Percentiles rank a stretch among this genome's conserved stretches.
Conservation (phyloP, 2,113 vertebrate genomes). For the Spea bombifrons region DNA sequence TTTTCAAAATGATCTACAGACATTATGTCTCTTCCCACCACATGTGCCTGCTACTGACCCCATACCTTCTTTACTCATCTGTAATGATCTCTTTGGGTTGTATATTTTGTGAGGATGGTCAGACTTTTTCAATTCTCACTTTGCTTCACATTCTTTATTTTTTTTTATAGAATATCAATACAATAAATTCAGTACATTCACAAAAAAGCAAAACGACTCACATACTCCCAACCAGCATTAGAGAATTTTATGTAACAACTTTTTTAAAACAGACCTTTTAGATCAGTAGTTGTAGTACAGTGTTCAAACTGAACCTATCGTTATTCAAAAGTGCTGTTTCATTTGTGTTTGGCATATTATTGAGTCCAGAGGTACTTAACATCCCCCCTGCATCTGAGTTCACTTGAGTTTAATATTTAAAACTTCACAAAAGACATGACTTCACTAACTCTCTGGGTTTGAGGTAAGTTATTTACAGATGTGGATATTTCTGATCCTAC, state of each 20-base stretch:
- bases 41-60: not conserved
- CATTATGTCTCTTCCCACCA: not conserved
- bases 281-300: not conserved
- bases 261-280: not conserved
- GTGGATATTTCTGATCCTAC: not conserved
- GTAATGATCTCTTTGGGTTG: not conserved
- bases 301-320: not conserved
- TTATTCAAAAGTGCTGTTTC: slow-evolving; percentile 4
- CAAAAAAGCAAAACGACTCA: no score
- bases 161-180: not conserved
- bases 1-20: not conserved
- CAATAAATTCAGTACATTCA: no score
- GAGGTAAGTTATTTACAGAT: slow-evolving; percentile 7
- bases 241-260: not conserved
- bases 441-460: not conserved
- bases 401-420: not conserved
- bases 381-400: slow-evolving; percentile 13
- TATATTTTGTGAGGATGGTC: no score
- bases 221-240: no score
- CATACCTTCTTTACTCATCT: not conserved
- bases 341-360: not conserved
- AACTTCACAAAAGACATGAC: not conserved
- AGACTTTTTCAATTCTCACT: no score
- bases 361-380: not conserved
- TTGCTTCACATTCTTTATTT: not conserved